These are phyloP conservation scores for Tokudaia muenninki DNA, from an alignment of 2,797 vertebrate genomes.

Conservation along the genomic window DNA sequence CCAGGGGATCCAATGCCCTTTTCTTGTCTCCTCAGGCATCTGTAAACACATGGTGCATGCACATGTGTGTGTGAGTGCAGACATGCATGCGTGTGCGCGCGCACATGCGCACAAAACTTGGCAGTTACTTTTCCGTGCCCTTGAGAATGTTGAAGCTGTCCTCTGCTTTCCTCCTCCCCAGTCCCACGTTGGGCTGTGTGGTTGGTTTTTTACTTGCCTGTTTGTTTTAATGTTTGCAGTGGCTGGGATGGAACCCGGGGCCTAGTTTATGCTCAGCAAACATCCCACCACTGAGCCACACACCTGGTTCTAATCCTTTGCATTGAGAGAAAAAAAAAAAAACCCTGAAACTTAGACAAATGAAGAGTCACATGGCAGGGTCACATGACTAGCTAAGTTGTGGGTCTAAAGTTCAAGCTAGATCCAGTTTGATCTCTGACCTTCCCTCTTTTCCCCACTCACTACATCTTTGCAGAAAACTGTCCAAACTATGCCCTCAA, in stretches of 20 bases:
- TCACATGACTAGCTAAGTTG: neutral
- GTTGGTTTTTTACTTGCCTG: neutral
- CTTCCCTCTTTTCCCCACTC: neutral
- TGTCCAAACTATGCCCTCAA: neutral
- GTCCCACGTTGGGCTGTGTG: neutral
- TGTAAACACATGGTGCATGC: neutral
- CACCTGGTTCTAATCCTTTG: neutral
- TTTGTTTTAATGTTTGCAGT: neutral
- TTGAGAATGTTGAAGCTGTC: neutral
- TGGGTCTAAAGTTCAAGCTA: too few relatives aligned
- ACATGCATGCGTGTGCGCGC: fast-evolving
- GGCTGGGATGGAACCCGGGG: neutral
- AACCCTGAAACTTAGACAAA: neutral
- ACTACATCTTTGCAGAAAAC: neutral
- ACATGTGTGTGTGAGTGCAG: neutral
- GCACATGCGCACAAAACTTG: neutral
- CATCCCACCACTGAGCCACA: neutral
- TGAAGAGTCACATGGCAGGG: neutral
- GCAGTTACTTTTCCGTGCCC: neutral
- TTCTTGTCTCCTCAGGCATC: neutral
- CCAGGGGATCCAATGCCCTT: too few relatives aligned
- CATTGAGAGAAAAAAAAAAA: neutral
- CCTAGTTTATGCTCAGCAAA: neutral
- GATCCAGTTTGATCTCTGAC: neutral
- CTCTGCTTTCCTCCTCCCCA: too few relatives aligned